These are phyloP conservation scores for Tetranychus urticae DNA, from an alignment of 1,140 invertebrate species.

Conservation along the genomic window DNA sequence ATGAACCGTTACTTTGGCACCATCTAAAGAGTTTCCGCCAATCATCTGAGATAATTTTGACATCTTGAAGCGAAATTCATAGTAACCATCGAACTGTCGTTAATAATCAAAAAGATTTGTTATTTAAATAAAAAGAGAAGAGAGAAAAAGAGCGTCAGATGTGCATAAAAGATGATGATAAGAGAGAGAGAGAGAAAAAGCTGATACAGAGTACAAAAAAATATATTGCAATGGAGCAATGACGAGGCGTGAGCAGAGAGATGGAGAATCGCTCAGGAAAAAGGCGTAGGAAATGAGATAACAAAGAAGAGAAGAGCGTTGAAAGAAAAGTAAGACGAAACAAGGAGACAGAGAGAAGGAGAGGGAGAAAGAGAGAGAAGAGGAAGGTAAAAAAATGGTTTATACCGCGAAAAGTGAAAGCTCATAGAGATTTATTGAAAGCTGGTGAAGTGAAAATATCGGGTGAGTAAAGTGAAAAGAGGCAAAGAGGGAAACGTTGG, in stretches of 20 bases:
- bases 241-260: background rate
- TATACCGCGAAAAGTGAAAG: background rate
- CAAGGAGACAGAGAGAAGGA: too few species aligned
- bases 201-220: too few species aligned
- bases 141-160: background rate
- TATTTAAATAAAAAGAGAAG: background rate
- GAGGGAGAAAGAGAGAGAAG: background rate
- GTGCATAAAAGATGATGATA: background rate
- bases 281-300: too few species aligned
- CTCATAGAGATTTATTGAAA: too few species aligned
- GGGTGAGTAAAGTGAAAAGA: too few species aligned
- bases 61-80: constrained; percentile 59
- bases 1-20: constrained; percentile 58
- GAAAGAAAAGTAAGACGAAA: background rate
- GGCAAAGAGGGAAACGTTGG: too few species aligned
- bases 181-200: background rate
- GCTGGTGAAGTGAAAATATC: too few species aligned
- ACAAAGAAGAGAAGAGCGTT: too few species aligned
- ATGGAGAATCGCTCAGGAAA: too few species aligned
- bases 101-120: background rate
- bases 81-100: constrained; percentile 56
- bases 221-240: too few species aligned
- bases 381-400: background rate
- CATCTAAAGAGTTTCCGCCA: constrained; percentile 30
- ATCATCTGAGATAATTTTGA: constrained; percentile 39